Evolutionary conservation across 2,888 invertebrate species (phyloP).

Genomic region (Tetramorium bicarinatum): DNA sequence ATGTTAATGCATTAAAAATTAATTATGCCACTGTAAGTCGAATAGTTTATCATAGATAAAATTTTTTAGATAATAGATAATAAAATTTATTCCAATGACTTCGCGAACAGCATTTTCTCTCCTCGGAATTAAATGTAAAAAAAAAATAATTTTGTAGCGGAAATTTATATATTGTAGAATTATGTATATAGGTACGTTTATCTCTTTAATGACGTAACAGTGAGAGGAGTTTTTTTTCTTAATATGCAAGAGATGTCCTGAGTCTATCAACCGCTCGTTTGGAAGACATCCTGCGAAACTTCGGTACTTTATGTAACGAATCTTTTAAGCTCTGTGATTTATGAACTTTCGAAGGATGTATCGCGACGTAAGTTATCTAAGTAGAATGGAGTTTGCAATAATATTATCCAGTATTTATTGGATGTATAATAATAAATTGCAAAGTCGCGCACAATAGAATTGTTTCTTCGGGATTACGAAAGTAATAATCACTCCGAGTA

Average conservation of each 20-base stretch:
- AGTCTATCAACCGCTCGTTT: neutral
- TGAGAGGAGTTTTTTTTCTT: slow-evolving; percentile 10
- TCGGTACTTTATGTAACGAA: slow-evolving; percentile 5
- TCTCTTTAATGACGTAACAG: neutral
- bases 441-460: slow-evolving; percentile 3
- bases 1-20: slow-evolving; percentile 1
- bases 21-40: slow-evolving; percentile 1
- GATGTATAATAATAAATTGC: slow-evolving; percentile 9
- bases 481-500: slow-evolving; percentile 1
- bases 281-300: neutral
- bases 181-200: neutral
- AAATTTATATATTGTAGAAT: slow-evolving; percentile 13
- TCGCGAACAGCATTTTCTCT: neutral
- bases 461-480: neutral
- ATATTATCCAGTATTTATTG: slow-evolving; percentile 15
- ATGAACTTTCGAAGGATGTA: neutral
- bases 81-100: slow-evolving; percentile 3
- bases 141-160: slow-evolving; percentile 28
- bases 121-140: slow-evolving; percentile 14
- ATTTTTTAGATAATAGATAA: neutral
- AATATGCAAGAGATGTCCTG: neutral
- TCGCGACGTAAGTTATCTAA: slow-evolving; percentile 10
- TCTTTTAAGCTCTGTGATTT: slow-evolving; percentile 32
- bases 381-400: slow-evolving; percentile 4
- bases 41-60: slow-evolving; percentile 8